These are phyloP conservation scores for Polypterus senegalus DNA, from an alignment of 2,113 vertebrate genomes.

Conservation along the genomic window DNA sequence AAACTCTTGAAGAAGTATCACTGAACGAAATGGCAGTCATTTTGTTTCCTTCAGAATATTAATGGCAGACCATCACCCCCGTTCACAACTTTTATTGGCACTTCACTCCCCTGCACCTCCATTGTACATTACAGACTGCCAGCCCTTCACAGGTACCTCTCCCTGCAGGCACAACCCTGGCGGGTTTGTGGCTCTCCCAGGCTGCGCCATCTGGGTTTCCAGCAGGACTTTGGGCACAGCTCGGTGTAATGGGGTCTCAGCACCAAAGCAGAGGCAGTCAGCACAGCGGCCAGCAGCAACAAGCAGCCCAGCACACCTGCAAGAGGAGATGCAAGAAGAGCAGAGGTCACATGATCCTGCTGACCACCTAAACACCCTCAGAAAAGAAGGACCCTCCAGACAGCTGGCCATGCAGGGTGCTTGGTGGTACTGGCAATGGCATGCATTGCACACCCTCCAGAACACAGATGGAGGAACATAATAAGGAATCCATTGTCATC, in stretches of 20 bases:
- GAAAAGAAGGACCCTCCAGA: too few relatives aligned
- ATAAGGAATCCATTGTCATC: too few relatives aligned
- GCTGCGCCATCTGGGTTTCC: constrained; percentile 71
- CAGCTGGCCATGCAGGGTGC: too few relatives aligned
- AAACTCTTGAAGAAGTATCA: too few relatives aligned
- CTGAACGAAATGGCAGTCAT: too few relatives aligned
- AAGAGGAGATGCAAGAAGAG: constrained; percentile 1
- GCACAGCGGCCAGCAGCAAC: constrained; percentile 41
- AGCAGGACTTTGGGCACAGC: constrained; percentile 39
- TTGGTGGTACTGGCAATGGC: too few relatives aligned
- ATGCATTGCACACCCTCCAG: too few relatives aligned
- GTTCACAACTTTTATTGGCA: background rate
- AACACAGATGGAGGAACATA: too few relatives aligned
- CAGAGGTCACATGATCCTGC: background rate
- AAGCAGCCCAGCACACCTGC: constrained; percentile 52
- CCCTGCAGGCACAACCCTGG: constrained; percentile 24
- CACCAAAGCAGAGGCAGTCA: constrained; percentile 55
- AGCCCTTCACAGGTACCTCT: too few relatives aligned
- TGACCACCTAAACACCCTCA: too few relatives aligned
- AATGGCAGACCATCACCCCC: too few relatives aligned
- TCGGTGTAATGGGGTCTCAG: constrained; percentile 46
- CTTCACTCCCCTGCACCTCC: background rate
- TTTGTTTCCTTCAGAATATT: too few relatives aligned
- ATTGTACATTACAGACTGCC: background rate
- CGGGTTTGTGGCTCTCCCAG: constrained; percentile 55